Evolutionary conservation across 2,888 invertebrate species (phyloP).

Genomic region (Scaptomyza reducta): DNA sequence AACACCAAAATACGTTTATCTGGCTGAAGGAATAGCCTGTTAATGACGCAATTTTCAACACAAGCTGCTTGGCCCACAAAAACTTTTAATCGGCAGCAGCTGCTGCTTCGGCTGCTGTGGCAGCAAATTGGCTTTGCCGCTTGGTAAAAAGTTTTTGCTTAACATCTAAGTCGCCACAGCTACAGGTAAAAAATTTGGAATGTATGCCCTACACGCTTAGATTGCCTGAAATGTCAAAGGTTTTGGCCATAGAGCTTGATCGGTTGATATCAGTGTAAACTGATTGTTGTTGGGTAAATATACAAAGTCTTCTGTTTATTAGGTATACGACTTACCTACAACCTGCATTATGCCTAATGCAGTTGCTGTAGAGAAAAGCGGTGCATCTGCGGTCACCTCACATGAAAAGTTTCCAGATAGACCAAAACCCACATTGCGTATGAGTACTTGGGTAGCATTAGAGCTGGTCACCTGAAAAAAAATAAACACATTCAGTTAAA

Average conservation of each 20-base stretch:
- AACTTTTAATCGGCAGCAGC: conserved; percentile 39
- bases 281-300: conserved; percentile 14
- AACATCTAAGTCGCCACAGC: conserved; percentile 18
- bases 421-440: conserved; percentile 88
- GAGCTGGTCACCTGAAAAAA: conserved; percentile 87
- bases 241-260: conserved; percentile 35
- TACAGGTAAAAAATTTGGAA: conserved; percentile 30
- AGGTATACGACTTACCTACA: conserved; percentile 87
- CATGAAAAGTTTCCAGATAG: conserved; percentile 91
- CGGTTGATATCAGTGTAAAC: conserved; percentile 27
- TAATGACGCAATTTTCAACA: conserved; percentile 76
- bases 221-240: conserved; percentile 36
- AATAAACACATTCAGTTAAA: neutral
- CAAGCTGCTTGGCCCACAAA: conserved; percentile 37
- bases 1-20: conserved; percentile 38
- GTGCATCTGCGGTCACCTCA: conserved; percentile 91
- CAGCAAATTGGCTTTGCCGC: conserved; percentile 47
- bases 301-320: neutral
- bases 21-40: conserved; percentile 72
- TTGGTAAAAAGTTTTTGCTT: conserved; percentile 37
- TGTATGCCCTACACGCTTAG: conserved; percentile 23
- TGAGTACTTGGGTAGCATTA: conserved; percentile 90
- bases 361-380: conserved; percentile 88
- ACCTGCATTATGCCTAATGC: conserved; percentile 89
- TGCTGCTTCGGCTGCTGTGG: conserved; percentile 14